Percentiles rank a stretch among this genome's conserved stretches.
phyloP scores from a whole-genome alignment of 2,888 invertebrate species.

The Meghimatium bilineatum region DNA sequence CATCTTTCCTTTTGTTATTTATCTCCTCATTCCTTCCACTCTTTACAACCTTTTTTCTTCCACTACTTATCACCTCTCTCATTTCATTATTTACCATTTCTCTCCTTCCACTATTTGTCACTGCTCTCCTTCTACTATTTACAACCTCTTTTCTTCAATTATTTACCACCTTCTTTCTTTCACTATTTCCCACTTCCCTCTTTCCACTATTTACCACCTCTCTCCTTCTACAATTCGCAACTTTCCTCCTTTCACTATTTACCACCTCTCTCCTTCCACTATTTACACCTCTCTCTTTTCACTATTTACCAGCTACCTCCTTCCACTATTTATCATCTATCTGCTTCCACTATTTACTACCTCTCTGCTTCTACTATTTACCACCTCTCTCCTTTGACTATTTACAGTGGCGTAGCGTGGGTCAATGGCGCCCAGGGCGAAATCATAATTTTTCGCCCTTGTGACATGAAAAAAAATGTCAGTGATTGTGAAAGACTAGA shows the following conservation, averaged over 20 bases:
- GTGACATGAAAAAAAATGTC: no score
- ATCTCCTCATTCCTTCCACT: not conserved
- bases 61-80: slow-evolving; percentile 3
- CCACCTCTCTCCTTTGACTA: not conserved
- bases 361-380: slow-evolving; percentile 3
- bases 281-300: no score
- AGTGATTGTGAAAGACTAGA: no score
- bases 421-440: no score
- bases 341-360: not conserved
- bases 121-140: not conserved
- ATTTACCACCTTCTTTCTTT: not conserved
- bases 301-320: not conserved
- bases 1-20: not conserved
- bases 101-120: slow-evolving; percentile 17
- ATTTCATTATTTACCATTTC: not conserved
- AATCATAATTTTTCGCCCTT: no score
- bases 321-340: not conserved
- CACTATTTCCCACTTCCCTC: not conserved
- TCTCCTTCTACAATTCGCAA: no score
- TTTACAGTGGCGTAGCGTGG: no score
- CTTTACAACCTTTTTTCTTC: not conserved
- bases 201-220: no score
- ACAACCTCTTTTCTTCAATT: not conserved
- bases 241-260: no score
- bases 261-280: no score